Evolutionary conservation across 2,797 vertebrate species (phyloP).

Genomic region (Melanogrammus aeglefinus): DNA sequence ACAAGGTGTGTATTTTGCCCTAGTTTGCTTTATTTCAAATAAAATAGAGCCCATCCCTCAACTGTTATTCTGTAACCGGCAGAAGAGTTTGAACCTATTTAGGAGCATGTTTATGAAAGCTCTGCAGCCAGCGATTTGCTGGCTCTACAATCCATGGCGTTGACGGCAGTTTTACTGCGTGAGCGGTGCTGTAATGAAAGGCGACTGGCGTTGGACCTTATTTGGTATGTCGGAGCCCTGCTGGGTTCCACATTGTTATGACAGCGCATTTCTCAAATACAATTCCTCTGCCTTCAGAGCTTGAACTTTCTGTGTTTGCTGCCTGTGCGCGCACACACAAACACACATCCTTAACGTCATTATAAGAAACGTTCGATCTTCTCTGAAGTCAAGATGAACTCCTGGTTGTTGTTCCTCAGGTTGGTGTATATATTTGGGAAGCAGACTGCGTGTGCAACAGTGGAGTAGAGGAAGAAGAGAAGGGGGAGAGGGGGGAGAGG

Average conservation of each 20-base stretch:
- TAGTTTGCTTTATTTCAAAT: neutral
- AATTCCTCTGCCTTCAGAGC: neutral
- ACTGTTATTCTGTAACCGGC: neutral
- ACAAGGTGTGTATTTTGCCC: neutral
- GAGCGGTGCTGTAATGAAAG: slow-evolving; percentile 22
- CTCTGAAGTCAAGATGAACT: neutral
- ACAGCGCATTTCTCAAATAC: slow-evolving; percentile 11
- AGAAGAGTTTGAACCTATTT: slow-evolving; percentile 22
- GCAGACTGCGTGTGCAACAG: neutral
- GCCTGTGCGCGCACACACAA: neutral
- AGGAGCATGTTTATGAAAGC: slow-evolving; percentile 25
- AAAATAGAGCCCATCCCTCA: neutral
- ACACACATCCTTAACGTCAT: neutral
- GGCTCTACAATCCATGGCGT: slow-evolving; percentile 8
- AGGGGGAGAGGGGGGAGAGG: slow-evolving; percentile 6
- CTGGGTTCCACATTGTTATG: slow-evolving; percentile 23
- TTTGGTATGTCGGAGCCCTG: slow-evolving; percentile 40
- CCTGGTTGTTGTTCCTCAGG: neutral
- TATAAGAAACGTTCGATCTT: neutral
- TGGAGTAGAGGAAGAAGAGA: neutral
- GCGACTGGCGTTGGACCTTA: slow-evolving; percentile 31
- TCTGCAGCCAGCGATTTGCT: slow-evolving; percentile 26
- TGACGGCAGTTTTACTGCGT: neutral
- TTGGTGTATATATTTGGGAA: neutral
- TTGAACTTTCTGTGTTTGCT: neutral